Base-by-base conservation (phyloP, 1,140 invertebrate genomes). In the Drosophila trapezifrons region DNA sequence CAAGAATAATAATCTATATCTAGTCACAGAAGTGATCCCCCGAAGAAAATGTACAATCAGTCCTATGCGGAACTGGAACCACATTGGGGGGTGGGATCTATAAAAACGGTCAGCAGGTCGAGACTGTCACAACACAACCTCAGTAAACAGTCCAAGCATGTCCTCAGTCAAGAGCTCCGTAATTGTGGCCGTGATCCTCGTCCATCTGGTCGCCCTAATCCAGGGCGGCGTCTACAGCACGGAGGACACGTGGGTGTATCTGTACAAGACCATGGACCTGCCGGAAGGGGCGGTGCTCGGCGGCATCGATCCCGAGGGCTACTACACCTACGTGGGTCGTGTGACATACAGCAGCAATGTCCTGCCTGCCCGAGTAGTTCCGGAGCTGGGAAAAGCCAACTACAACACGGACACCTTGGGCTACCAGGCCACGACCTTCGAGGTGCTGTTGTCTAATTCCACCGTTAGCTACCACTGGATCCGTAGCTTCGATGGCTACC, bases 301-400 rank as follows among this genome's bases (percentile, higher is more conserved):
- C 0, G 80, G 75, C 22, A 37, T 57, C 10, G 79, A 83, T 69
- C 35, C 71, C 2, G 22, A 59, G 1, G 80, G 80, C 3, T 22
- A 69, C 25, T 47, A 76, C n/a, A 77, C 42, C 55, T 82, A 69
- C 32, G 79, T 82, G 32, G 79, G 63, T 2, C 78, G 78, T 40
- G 46, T 59, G 2, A 0, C 0, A 0, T 80, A 76, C 18, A 45
- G 29, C 37, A 49, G n/a, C 47, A 52, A 51, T 8, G 17, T 80
- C 15, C 35, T 74, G 9, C 79, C 79, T 3, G 79, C 74, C n/a
- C 73, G 78, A 6, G 43, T 82, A 8, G 55, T 65, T 13, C 55
- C 63, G 0, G 79, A 82, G 12, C 46, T 54, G 15, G 58, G 43
- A 18, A 47, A 15, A 17, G 56, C 67, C 1, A 52, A 20, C 27